phyloP scores from a whole-genome alignment of 2,797 vertebrate genomes.

The Halcyon badia region DNA sequence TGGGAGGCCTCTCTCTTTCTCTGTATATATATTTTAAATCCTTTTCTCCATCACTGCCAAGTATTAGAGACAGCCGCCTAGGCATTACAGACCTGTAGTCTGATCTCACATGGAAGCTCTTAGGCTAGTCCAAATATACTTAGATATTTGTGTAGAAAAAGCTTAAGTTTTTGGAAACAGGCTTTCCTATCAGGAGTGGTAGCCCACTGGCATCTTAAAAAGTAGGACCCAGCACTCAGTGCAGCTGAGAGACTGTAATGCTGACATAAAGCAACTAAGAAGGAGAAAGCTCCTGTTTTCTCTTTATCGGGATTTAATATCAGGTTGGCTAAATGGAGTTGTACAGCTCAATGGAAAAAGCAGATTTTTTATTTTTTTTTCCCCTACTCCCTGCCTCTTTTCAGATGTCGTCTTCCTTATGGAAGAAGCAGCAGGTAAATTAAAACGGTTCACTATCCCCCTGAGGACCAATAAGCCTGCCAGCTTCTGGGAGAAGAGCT shows the following conservation, averaged over 20 bases:
- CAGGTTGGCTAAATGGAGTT: neutral
- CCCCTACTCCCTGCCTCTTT: neutral
- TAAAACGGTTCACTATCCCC: neutral
- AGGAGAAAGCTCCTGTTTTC: neutral
- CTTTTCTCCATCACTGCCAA: conserved; percentile 8
- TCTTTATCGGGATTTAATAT: neutral
- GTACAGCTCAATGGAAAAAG: neutral
- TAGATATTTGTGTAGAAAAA: conserved; percentile 13
- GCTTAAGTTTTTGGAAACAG: neutral
- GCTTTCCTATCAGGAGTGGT: neutral
- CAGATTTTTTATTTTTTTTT: neutral
- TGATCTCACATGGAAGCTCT: conserved; percentile 22
- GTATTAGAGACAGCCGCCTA: neutral
- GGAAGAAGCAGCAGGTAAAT: neutral
- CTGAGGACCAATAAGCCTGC: neutral
- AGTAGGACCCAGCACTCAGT: neutral
- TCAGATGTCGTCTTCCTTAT: neutral
- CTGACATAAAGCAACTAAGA: neutral
- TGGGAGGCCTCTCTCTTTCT: neutral
- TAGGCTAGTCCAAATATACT: neutral
- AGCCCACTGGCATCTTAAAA: neutral
- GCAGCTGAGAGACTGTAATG: neutral
- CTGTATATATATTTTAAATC: neutral
- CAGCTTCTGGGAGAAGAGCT: neutral
- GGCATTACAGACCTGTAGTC: neutral